Percentiles rank a stretch among this genome's conserved stretches.
Evolutionary conservation across 2,113 vertebrate species (phyloP).

Genomic region (Potamarius usumacintae): DNA sequence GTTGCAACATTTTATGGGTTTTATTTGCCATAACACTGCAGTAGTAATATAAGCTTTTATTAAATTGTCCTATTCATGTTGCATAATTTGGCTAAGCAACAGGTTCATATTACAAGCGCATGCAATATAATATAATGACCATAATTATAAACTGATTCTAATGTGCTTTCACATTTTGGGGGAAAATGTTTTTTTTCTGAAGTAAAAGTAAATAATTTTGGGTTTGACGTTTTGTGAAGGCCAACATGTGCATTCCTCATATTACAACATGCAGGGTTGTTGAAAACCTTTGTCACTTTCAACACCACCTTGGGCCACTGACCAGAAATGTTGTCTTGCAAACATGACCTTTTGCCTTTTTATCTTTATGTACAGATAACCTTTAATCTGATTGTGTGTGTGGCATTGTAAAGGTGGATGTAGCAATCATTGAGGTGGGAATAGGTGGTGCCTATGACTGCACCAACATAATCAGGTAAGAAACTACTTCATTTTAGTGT

Average conservation of each 20-base stretch:
- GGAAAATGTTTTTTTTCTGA: background rate
- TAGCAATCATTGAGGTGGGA: slow-evolving; percentile 92
- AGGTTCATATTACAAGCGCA: background rate
- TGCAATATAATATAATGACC: background rate
- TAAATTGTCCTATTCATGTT: background rate
- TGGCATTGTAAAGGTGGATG: slow-evolving; percentile 75
- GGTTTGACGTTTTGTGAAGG: background rate
- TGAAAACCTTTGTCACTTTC: background rate
- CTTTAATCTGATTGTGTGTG: slow-evolving; percentile 22
- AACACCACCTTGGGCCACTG: background rate
- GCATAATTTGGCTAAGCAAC: background rate
- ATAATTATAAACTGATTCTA: background rate
- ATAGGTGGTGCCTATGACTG: slow-evolving; percentile 93
- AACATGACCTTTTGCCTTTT: background rate
- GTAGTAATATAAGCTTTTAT: background rate
- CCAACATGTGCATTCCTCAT: background rate
- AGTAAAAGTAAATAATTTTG: background rate
- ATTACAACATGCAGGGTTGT: background rate
- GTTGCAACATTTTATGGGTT: background rate
- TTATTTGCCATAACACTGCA: background rate
- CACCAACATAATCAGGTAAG: slow-evolving; percentile 92
- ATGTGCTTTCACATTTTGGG: background rate
- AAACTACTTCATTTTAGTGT: background rate
- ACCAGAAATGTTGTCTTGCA: background rate
- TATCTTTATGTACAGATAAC: background rate